Percentiles rank a stretch among this genome's conserved stretches.
Conservation (phyloP, 2,888 invertebrate species). For the Sinopyrophorus schimmeli region DNA sequence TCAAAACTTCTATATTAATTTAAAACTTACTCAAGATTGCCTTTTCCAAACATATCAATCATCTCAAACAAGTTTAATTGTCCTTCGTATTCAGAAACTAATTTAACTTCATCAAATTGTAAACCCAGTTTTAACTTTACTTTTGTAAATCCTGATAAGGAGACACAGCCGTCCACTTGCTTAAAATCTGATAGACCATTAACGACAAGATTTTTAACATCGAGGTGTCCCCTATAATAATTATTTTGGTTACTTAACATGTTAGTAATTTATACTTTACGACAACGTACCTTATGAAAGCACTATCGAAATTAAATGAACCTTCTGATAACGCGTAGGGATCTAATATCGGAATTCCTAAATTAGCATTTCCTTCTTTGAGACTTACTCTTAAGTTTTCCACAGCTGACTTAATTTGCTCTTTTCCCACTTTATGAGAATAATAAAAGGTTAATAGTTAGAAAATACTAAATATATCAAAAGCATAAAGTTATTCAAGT, state of each 20-base stretch:
- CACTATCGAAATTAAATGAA: not conserved
- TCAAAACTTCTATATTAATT: no score
- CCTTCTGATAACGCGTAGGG: not conserved
- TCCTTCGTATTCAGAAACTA: not conserved
- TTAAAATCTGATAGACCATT: not conserved
- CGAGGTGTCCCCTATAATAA: not conserved
- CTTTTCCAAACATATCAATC: not conserved
- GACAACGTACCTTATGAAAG: not conserved
- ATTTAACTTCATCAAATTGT: not conserved
- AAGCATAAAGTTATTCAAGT: no score
- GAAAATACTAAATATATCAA: no score
- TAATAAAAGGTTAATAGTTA: no score
- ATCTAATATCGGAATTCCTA: conserved; percentile 7
- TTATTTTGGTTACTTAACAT: no score
- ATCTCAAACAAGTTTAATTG: not conserved
- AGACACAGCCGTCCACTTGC: not conserved
- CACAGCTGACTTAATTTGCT: not conserved
- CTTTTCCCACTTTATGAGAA: no score
- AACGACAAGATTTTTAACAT: not conserved
- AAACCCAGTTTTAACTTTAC: not conserved
- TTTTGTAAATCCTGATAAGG: no score
- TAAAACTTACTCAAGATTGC: not conserved
- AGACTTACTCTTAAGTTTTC: not conserved
- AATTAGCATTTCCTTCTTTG: not conserved
- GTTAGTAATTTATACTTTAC: not conserved